Percentiles rank a stretch among this genome's conserved stretches.
Conservation (phyloP, 92 coral and sea anemone genomes). For the Umimayanthus chanpuru region DNA sequence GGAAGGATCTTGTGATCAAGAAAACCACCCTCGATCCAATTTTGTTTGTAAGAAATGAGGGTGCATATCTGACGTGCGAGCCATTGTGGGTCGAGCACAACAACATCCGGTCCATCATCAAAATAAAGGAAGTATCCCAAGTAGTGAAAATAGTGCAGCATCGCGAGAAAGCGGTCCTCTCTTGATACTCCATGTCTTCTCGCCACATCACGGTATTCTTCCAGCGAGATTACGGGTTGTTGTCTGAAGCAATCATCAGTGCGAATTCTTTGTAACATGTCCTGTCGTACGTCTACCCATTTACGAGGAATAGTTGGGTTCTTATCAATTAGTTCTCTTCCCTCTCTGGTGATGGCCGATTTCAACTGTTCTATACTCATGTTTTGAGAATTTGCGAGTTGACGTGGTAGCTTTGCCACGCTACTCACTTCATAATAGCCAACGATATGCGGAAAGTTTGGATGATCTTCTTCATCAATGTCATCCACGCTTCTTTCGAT, state of each 20-base stretch:
- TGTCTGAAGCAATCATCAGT: not conserved
- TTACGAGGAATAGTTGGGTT: conserved; percentile 27
- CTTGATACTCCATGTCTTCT: not conserved
- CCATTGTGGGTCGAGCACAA: conserved; percentile 20
- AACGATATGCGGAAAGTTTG: conserved; percentile 14
- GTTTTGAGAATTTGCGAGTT: not conserved
- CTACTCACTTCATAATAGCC: conserved; percentile 18
- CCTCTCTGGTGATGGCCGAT: not conserved
- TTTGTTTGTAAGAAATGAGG: conserved; percentile 5
- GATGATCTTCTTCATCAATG: not conserved
- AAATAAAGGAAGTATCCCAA: conserved; percentile 14
- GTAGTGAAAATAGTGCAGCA: conserved; percentile 12
- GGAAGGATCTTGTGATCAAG: conserved; percentile 4
- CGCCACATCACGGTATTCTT: not conserved
- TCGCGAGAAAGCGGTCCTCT: conserved; percentile 9
- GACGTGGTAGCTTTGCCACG: not conserved
- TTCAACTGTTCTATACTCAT: conserved; percentile 15
- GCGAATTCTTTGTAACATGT: not conserved
- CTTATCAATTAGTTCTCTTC: conserved; percentile 1
- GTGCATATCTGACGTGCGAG: conserved; percentile 21
- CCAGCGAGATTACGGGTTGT: conserved; percentile 1
- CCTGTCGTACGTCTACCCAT: conserved; percentile 1
- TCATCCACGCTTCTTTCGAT: not conserved
- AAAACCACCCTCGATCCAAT: conserved; percentile 19
- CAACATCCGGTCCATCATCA: conserved; percentile 1